These are phyloP conservation scores for Ameiurus melas DNA, from an alignment of 2,113 vertebrate genomes.

Conservation along the genomic window DNA sequence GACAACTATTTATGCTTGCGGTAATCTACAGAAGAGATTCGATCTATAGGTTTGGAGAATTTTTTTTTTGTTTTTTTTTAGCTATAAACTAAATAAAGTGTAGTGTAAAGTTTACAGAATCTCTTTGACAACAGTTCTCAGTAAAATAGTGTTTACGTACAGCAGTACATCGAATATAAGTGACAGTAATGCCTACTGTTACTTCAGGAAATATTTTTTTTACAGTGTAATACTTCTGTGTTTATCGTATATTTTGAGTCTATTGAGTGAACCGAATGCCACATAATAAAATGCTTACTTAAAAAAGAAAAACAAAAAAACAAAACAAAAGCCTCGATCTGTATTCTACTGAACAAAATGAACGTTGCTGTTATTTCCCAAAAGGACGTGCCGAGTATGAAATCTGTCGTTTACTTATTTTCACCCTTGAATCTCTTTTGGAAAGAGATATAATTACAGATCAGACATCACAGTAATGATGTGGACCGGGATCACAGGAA, in stretches of 20 bases:
- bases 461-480: slow-evolving; percentile 37
- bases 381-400: slow-evolving; percentile 26
- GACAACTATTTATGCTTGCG: too few species aligned
- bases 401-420: slow-evolving; percentile 44
- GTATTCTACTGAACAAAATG: slow-evolving; percentile 34
- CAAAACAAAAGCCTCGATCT: slow-evolving; percentile 8
- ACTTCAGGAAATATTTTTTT: background rate
- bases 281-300: background rate
- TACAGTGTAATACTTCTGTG: too few species aligned
- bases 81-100: too few species aligned
- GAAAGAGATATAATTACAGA: slow-evolving; percentile 40
- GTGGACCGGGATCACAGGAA: background rate
- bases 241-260: background rate
- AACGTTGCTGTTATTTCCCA: slow-evolving; percentile 48
- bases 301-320: background rate
- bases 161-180: too few species aligned
- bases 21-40: too few species aligned
- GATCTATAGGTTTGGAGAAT: too few species aligned
- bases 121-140: too few species aligned
- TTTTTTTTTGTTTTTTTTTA: too few species aligned
- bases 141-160: too few species aligned
- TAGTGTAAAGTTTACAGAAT: too few species aligned
- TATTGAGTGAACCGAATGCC: background rate
- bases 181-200: too few species aligned
- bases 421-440: slow-evolving; percentile 37